Evolutionary conservation across 2,888 invertebrate genomes (phyloP).

Genomic region (Thereva unica): DNA sequence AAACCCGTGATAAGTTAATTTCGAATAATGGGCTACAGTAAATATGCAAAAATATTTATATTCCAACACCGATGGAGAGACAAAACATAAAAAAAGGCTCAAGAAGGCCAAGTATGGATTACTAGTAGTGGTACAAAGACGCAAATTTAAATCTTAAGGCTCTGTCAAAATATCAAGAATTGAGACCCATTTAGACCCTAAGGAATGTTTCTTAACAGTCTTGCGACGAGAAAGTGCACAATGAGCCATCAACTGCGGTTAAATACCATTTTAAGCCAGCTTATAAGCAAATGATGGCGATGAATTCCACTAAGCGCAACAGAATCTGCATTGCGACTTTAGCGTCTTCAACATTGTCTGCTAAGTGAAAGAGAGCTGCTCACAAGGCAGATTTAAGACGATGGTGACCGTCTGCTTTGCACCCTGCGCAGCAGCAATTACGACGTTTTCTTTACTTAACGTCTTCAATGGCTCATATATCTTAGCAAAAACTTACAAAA

Average conservation of each 20-base stretch:
- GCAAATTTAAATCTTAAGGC: too few species aligned
- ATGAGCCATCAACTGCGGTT: conserved; percentile 16
- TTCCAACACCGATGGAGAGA: too few species aligned
- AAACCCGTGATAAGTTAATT: too few species aligned
- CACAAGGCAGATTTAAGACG: conserved; percentile 9
- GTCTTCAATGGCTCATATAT: conserved; percentile 20
- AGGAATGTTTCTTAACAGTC: conserved; percentile 11
- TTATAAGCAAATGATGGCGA: conserved; percentile 23
- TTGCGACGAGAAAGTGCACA: conserved; percentile 8
- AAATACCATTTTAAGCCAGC: conserved; percentile 27
- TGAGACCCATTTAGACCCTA: conserved; percentile 4
- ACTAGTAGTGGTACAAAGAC: too few species aligned
- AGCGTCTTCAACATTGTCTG: conserved; percentile 11
- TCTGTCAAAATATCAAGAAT: conserved; percentile 7
- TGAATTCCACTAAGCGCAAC: conserved; percentile 17
- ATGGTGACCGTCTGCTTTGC: conserved; percentile 14
- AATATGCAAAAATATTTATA: too few species aligned
- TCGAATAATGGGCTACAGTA: too few species aligned
- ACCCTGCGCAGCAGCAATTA: conserved; percentile 17
- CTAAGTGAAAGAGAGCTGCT: conserved; percentile 21
- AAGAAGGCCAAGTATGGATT: too few species aligned
- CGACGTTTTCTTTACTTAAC: conserved; percentile 16
- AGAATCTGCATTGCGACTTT: background rate
- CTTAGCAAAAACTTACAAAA: conserved; percentile 18
- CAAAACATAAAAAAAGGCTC: too few species aligned